Base-by-base conservation (phyloP, 2,113 vertebrate genomes). In the Ciconia boyciana region DNA sequence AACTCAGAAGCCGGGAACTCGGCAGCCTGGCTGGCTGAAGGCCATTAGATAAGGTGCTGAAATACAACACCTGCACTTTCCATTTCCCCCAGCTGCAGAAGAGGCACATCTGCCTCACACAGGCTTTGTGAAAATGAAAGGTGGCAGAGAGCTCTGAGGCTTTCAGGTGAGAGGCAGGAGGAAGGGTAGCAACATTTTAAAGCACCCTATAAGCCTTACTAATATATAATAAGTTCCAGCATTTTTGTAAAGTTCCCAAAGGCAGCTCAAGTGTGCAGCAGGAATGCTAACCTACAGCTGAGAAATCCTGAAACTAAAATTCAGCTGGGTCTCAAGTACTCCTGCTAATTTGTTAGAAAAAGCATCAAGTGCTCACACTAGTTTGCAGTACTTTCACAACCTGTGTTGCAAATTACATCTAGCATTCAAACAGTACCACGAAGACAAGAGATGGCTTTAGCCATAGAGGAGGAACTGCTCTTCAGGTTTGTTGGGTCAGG, bases 1-100 rank as follows among this genome's bases (percentile, higher is more conserved):
- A 58, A 13, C 57, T 16, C 0, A 0, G 49, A 22, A 22, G 49
- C 49, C 24, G 25, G 25, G 51, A 57, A 39, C 18, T 5, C 22
- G 5, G 78, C 70, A 46, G 62, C 57, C 75, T 20, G 66, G 28
- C 84, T 25, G 11, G 62, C 64, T 46, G 46, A 85, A 92, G 85
- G 92, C 64, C 88, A 88, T 49, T 10, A 93, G 85, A 90, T 93
- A 88, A 95, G 66, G 75, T 48, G 46, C 87, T 69, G 85, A 92
- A 94, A 95, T 7, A 88, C 88, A 95, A 80, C 93, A 93, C 81
- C 86, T 78, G 91, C 70, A 49, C 77, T 69, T 72, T 39, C 61
- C 61, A 57, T 19, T 60, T 69, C 41, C 65, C 44, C 12, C 70
- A 62, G 70, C 86, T 82, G 65, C 80, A 89, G 29, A 31, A 31